A percentile compares a stretch with the other conserved stretches of the same genome.
phyloP scores from a whole-genome alignment of 2,888 invertebrate genomes.

The Agrilus mali region DNA sequence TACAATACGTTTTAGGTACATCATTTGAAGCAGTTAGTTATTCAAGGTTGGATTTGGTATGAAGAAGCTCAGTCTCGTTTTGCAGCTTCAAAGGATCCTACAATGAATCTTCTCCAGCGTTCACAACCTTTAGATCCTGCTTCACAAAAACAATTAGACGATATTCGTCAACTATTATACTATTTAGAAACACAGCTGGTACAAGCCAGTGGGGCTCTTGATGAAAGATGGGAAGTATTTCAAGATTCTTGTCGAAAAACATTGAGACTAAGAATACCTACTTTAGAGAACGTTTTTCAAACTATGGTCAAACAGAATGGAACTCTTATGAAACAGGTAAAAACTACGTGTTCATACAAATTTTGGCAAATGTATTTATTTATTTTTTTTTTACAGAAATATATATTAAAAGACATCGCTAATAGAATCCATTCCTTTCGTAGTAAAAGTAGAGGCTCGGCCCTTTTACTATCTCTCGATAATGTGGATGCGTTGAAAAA shows the following conservation, averaged over 20 bases:
- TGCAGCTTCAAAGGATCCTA: slow-evolving; percentile 27
- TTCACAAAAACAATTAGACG: slow-evolving; percentile 52
- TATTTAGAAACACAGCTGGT: slow-evolving; percentile 64
- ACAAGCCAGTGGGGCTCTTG: slow-evolving; percentile 58
- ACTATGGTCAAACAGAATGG: slow-evolving; percentile 64
- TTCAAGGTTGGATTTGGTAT: slow-evolving; percentile 44
- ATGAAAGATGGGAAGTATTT: slow-evolving; percentile 63
- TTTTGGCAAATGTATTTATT: slow-evolving; percentile 20
- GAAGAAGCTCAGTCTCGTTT: slow-evolving; percentile 43
- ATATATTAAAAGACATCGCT: slow-evolving; percentile 28
- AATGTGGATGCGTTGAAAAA: slow-evolving; percentile 27
- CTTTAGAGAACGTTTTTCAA: slow-evolving; percentile 66
- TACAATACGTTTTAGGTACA: slow-evolving; percentile 22
- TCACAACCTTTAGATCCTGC: slow-evolving; percentile 48
- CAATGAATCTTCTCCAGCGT: slow-evolving; percentile 23
- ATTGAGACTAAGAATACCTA: slow-evolving; percentile 50
- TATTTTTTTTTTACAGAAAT: slow-evolving; percentile 18
- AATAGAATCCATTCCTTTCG: slow-evolving; percentile 29
- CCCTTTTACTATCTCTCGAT: slow-evolving; percentile 33
- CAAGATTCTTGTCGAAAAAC: slow-evolving; percentile 39
- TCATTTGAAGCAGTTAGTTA: slow-evolving; percentile 37
- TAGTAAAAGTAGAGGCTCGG: slow-evolving; percentile 31
- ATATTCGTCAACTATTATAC: slow-evolving; percentile 54
- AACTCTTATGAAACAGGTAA: slow-evolving; percentile 43
- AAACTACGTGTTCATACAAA: neutral